phyloP scores from a whole-genome alignment of 2,888 invertebrate species.

The Ophraella communa region DNA sequence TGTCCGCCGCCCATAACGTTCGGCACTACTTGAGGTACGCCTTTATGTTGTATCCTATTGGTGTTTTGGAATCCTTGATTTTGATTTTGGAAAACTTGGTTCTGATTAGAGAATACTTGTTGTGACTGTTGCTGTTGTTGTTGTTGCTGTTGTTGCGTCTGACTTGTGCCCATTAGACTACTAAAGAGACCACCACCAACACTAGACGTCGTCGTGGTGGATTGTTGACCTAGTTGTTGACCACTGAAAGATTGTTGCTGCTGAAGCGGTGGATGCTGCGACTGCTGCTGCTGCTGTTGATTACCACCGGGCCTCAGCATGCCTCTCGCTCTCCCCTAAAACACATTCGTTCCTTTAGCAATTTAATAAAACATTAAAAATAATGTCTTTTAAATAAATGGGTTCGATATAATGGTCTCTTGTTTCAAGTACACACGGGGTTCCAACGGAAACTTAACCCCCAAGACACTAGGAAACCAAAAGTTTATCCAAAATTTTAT shows the following conservation, averaged over 20 bases:
- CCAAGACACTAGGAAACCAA: no score
- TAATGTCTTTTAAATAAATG: no score
- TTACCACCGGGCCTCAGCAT: constrained; percentile 65
- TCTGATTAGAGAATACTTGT: constrained; percentile 43
- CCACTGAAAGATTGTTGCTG: constrained; percentile 43
- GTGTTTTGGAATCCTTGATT: constrained; percentile 43
- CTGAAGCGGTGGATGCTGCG: constrained; percentile 48
- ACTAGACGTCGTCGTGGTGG: constrained; percentile 39
- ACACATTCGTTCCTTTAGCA: no score
- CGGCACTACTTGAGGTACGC: constrained; percentile 63
- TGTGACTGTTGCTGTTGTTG: constrained; percentile 49
- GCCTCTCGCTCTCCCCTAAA: constrained; percentile 69
- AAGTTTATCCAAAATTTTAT: no score
- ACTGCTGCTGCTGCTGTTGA: constrained; percentile 51
- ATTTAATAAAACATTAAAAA: no score
- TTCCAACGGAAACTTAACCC: no score
- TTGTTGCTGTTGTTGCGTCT: constrained; percentile 33
- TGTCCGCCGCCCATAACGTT: constrained; percentile 52
- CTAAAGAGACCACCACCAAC: constrained; percentile 42
- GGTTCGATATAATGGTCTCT: no score
- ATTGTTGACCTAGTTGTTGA: constrained; percentile 41
- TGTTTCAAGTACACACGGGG: no score
- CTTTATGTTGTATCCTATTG: constrained; percentile 58
- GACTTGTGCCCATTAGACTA: constrained; percentile 40
- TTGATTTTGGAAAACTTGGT: constrained; percentile 44